Conservation (phyloP, 2,888 invertebrate genomes). For the Drosophila lacicola region DNA sequence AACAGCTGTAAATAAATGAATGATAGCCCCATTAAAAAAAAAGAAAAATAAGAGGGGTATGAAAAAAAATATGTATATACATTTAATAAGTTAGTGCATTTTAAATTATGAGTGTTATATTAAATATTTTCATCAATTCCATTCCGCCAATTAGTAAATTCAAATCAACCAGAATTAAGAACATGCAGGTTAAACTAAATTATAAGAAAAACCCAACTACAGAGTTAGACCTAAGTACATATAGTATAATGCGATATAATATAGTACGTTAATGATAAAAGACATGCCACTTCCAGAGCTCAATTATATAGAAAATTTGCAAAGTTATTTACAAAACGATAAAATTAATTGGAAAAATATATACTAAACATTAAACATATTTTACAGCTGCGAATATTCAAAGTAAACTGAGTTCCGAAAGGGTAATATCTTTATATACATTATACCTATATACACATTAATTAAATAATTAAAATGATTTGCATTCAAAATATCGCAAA, state of each 20-base stretch:
- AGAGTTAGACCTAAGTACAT: not conserved
- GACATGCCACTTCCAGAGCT: not conserved
- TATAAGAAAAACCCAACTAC: not conserved
- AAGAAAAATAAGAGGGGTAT: no score
- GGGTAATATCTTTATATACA: not conserved
- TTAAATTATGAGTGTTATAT: not conserved
- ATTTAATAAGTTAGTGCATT: not conserved
- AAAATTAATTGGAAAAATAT: no score
- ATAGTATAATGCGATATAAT: not conserved
- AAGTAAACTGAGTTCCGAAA: not conserved
- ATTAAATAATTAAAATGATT: slow-evolving; percentile 5
- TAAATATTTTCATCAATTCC: not conserved
- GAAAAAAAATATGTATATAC: no score
- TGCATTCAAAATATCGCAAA: slow-evolving; percentile 33
- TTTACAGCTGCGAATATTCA: not conserved
- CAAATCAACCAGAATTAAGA: not conserved
- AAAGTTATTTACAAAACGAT: not conserved
- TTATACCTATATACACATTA: not conserved
- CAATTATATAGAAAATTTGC: not conserved
- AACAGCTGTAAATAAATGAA: no score
- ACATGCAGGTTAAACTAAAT: slow-evolving; percentile 4
- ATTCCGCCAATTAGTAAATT: slow-evolving; percentile 11
- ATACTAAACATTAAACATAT: no score
- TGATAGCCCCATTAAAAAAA: no score
- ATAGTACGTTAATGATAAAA: not conserved